Conservation (phyloP, 1,140 invertebrate genomes). For the Cyclargus thomasi region DNA sequence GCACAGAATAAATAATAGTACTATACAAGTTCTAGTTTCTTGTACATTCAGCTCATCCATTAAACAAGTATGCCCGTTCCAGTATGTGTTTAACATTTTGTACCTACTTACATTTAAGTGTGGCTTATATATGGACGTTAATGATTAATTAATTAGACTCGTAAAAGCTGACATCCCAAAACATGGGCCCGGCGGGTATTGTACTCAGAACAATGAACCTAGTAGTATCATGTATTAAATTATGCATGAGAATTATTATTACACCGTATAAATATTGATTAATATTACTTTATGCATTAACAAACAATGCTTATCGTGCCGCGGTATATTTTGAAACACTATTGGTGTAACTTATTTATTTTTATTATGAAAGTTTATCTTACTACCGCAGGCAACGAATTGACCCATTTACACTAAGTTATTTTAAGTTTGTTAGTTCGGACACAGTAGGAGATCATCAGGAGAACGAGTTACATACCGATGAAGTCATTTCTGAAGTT, state of each 20-base stretch:
- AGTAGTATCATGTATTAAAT: slow-evolving; percentile 27
- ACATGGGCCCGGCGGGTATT: slow-evolving; percentile 51
- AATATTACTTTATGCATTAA: background rate
- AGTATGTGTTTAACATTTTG: slow-evolving; percentile 25
- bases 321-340: background rate
- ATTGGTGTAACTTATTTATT: slow-evolving; percentile 8
- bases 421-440: slow-evolving; percentile 8
- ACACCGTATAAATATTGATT: background rate
- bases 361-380: slow-evolving; percentile 9
- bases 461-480: slow-evolving; percentile 29
- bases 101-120: slow-evolving; percentile 34
- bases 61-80: background rate
- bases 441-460: background rate
- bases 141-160: slow-evolving; percentile 48
- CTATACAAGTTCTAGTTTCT: background rate
- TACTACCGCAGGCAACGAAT: slow-evolving; percentile 6
- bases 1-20: too few species aligned
- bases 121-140: slow-evolving; percentile 26
- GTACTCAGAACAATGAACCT: slow-evolving; percentile 54
- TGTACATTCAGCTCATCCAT: background rate
- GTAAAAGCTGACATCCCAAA: slow-evolving; percentile 46
- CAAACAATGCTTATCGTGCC: background rate
- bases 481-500: slow-evolving; percentile 41
- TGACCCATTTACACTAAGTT: slow-evolving; percentile 10
- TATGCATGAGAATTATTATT: slow-evolving; percentile 30